Conservation (phyloP, 2,113 vertebrate species). For the Cyanocitta stelleri region DNA sequence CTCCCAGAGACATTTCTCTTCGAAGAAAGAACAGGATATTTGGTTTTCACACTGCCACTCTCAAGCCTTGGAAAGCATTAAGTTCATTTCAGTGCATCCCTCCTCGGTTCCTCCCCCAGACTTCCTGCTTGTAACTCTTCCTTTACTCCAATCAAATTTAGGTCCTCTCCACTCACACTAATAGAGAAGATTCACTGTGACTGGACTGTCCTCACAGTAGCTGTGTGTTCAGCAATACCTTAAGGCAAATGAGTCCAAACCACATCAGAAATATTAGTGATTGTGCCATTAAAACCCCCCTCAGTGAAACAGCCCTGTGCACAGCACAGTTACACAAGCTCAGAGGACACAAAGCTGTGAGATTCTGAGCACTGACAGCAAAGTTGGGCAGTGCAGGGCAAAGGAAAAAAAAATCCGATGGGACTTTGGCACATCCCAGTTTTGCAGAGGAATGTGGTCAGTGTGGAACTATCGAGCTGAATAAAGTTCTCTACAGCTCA, state of each 20-base stretch:
- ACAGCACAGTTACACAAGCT: neutral
- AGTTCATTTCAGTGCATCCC: constrained; percentile 10
- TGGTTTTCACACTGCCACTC: neutral
- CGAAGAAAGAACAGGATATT: constrained; percentile 17
- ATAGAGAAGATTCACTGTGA: neutral
- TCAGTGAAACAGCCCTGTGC: accelerated
- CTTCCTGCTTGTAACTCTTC: constrained; percentile 10
- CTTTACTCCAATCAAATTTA: constrained; percentile 18
- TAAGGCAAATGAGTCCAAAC: neutral
- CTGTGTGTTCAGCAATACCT: neutral
- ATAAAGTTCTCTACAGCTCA: neutral
- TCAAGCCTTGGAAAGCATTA: neutral
- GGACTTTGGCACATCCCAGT: accelerated
- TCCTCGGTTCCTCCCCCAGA: neutral
- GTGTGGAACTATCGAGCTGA: neutral
- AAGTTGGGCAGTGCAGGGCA: neutral
- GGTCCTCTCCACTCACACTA: neutral
- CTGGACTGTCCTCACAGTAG: neutral
- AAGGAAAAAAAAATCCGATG: neutral
- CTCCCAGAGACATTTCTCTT: neutral
- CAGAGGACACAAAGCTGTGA: accelerated
- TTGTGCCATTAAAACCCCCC: neutral
- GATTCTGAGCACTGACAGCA: neutral
- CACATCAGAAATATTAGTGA: neutral
- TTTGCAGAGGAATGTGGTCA: neutral